Percentiles rank a stretch among this genome's conserved stretches.
Conservation (phyloP, 2,888 invertebrate species). For the Polylopha cassiicola region DNA sequence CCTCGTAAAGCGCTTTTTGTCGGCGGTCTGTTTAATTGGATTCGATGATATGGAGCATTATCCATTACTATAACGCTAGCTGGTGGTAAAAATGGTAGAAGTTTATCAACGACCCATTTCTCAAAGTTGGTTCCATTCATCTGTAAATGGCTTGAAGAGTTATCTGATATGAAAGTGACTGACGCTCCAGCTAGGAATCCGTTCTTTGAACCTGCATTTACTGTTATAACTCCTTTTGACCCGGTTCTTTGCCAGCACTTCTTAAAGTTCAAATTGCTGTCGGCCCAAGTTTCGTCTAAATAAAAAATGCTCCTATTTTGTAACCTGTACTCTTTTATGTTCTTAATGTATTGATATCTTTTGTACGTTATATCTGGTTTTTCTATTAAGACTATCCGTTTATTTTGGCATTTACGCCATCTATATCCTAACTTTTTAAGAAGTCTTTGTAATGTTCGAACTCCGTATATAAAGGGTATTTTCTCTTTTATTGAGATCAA, state of each 20-base stretch:
- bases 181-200: constrained; percentile 5
- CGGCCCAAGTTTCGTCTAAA: constrained; percentile 9
- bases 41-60: constrained; percentile 9
- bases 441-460: constrained; percentile 4
- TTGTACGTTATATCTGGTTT: constrained; percentile 3
- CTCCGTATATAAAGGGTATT: not conserved
- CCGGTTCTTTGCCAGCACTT: constrained; percentile 7
- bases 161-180: constrained; percentile 6
- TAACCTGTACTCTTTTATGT: constrained; percentile 3
- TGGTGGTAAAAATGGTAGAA: constrained; percentile 6
- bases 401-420: constrained; percentile 8
- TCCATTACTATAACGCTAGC: constrained; percentile 10
- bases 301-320: constrained; percentile 3
- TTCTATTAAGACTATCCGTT: constrained; percentile 2
- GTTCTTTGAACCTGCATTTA: constrained; percentile 3
- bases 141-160: not conserved
- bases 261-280: constrained; percentile 1
- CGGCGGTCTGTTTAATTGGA: constrained; percentile 8
- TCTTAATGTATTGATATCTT: constrained; percentile 1
- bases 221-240: not conserved
- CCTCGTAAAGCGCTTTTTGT: constrained; percentile 1
- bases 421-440: constrained; percentile 4
- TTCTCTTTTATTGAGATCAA: constrained; percentile 4
- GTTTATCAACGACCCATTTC: constrained; percentile 7
- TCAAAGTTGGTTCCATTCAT: constrained; percentile 1